Conservation (phyloP, 2,888 invertebrate genomes). For the Agriopis aurantiaria region DNA sequence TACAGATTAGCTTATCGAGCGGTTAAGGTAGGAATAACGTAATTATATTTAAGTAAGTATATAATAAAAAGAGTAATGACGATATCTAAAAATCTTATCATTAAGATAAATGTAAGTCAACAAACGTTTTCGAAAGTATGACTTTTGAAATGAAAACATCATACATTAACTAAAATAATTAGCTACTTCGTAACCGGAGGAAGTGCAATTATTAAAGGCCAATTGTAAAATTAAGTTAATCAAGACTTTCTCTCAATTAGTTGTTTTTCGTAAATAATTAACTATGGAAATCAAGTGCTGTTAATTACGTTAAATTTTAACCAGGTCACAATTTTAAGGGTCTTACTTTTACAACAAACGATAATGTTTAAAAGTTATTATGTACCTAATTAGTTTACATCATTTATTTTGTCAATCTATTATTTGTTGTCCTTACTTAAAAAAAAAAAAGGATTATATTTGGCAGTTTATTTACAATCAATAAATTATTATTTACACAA, state of each 20-base stretch:
- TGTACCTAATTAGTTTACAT: not conserved
- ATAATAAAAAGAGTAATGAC: not conserved
- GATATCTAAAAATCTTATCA: not conserved
- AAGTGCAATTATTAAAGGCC: conserved; percentile 23
- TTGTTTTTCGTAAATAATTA: conserved; percentile 26
- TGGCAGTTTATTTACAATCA: not conserved
- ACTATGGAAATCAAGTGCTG: conserved; percentile 31
- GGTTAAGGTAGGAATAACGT: too few species aligned
- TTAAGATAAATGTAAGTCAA: not conserved
- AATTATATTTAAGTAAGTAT: not conserved
- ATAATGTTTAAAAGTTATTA: not conserved
- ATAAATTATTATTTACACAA: not conserved
- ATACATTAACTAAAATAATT: conserved; percentile 23
- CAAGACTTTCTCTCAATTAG: conserved; percentile 43
- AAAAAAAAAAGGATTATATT: too few species aligned
- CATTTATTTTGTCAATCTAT: not conserved
- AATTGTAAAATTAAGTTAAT: conserved; percentile 27
- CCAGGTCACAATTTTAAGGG: not conserved
- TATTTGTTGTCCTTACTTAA: not conserved
- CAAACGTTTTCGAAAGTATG: conserved; percentile 18
- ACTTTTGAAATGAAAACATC: conserved; percentile 16
- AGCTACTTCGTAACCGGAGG: conserved; percentile 8
- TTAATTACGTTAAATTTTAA: conserved; percentile 14
- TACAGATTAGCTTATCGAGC: too few species aligned
- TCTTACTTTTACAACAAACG: not conserved